Evolutionary conservation across 2,113 vertebrate species (phyloP).

Genomic region (Silurus meridionalis): DNA sequence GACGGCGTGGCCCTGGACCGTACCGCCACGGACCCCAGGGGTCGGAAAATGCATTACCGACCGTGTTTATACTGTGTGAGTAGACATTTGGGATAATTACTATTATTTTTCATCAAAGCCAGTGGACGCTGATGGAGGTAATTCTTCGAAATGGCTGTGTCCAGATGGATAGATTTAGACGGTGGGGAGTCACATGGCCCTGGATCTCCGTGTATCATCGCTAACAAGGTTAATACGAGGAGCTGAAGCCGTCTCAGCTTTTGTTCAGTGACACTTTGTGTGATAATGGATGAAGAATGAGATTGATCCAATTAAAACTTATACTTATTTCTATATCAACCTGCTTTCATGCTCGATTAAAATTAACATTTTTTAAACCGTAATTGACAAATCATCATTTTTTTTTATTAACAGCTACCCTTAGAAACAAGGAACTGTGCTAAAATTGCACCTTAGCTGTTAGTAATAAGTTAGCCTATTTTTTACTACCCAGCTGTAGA

Average conservation of each 20-base stretch:
- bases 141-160: constrained; percentile 46
- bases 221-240: neutral
- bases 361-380: neutral
- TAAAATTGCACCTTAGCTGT: neutral
- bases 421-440: neutral
- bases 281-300: neutral
- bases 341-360: neutral
- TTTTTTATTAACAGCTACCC: neutral
- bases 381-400: neutral
- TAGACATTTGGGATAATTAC: constrained; percentile 52
- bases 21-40: constrained; percentile 22
- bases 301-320: neutral
- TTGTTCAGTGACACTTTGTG: neutral
- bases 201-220: constrained; percentile 2
- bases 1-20: neutral
- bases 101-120: constrained; percentile 55
- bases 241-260: neutral
- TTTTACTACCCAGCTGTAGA: neutral
- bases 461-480: neutral
- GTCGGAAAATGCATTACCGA: constrained; percentile 50
- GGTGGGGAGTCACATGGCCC: neutral
- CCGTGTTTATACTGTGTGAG: constrained; percentile 45
- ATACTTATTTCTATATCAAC: neutral
- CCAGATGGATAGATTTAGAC: constrained; percentile 25
- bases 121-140: constrained; percentile 45